phyloP scores from a whole-genome alignment of 2,888 invertebrate species.

The Artemia sp. region DNA sequence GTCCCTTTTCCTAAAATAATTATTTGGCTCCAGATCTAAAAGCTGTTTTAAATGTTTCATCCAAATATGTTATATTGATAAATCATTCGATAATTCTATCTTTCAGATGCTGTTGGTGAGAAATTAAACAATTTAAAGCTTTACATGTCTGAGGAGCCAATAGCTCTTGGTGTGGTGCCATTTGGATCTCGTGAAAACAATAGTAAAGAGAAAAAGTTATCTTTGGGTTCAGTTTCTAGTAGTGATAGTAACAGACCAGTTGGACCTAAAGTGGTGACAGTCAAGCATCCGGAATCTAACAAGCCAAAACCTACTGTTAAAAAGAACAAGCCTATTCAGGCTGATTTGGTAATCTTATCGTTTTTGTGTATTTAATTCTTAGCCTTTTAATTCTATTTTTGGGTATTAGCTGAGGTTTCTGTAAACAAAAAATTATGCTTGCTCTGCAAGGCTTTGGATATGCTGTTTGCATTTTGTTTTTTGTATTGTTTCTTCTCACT shows the following conservation, averaged over 20 bases:
- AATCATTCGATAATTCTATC: background rate
- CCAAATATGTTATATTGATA: too few relatives aligned
- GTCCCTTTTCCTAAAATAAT: too few relatives aligned
- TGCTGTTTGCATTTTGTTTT: too few relatives aligned
- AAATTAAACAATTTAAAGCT: background rate
- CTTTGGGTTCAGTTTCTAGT: slow-evolving; percentile 31
- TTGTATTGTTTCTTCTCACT: too few relatives aligned
- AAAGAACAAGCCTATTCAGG: slow-evolving; percentile 69
- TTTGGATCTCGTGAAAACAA: slow-evolving; percentile 13
- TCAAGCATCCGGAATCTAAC: slow-evolving; percentile 87
- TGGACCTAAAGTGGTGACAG: slow-evolving; percentile 60
- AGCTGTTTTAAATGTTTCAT: too few relatives aligned
- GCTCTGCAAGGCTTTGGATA: too few relatives aligned
- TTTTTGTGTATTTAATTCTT: background rate
- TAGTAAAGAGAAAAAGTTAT: slow-evolving; percentile 32
- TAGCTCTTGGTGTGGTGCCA: background rate
- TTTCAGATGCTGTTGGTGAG: slow-evolving; percentile 36
- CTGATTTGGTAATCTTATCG: slow-evolving; percentile 44
- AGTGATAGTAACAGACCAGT: slow-evolving; percentile 35
- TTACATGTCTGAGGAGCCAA: background rate
- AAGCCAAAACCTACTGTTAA: slow-evolving; percentile 84
- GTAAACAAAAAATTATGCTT: background rate
- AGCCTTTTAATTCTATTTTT: background rate
- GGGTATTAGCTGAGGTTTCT: too few relatives aligned
- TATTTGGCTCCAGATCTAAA: too few relatives aligned